Conservation (phyloP, 2,888 invertebrate genomes). For the Labia minor region DNA sequence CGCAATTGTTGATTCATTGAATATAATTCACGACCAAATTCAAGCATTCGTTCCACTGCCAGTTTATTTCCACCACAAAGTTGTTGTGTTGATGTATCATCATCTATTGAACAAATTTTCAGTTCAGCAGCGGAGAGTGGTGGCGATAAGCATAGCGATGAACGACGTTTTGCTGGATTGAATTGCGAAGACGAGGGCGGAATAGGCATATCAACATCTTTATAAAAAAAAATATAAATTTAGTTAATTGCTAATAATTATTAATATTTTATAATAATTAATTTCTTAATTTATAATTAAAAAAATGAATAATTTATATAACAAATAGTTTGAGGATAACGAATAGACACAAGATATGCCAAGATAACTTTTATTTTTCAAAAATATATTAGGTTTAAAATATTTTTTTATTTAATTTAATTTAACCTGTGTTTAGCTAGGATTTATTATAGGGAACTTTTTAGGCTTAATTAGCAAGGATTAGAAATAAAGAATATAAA, state of each 20-base stretch:
- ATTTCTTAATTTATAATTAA: too few species aligned
- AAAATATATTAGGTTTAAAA: too few species aligned
- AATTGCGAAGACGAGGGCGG: slow-evolving; percentile 31
- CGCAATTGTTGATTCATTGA: slow-evolving; percentile 77
- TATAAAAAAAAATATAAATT: slow-evolving; percentile 27
- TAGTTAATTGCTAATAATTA: slow-evolving; percentile 14
- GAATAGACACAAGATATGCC: too few species aligned
- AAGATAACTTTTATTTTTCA: too few species aligned
- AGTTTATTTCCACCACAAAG: slow-evolving; percentile 59
- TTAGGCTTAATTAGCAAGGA: too few species aligned
- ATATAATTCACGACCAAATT: slow-evolving; percentile 88
- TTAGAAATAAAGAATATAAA: too few species aligned
- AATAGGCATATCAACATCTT: slow-evolving; percentile 42
- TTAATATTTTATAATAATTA: too few species aligned
- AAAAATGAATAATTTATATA: too few species aligned
- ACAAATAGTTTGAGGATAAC: too few species aligned
- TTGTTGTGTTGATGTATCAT: slow-evolving; percentile 40
- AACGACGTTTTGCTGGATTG: slow-evolving; percentile 31
- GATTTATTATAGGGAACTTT: too few species aligned
- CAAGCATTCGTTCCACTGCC: slow-evolving; percentile 85
- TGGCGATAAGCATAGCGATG: slow-evolving; percentile 26
- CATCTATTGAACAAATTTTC: slow-evolving; percentile 27
- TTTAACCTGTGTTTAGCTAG: too few species aligned
- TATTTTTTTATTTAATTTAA: too few species aligned
- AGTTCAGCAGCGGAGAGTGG: slow-evolving; percentile 25